phyloP scores from a whole-genome alignment of 2,797 vertebrate genomes.

The Acanthornis magna region DNA sequence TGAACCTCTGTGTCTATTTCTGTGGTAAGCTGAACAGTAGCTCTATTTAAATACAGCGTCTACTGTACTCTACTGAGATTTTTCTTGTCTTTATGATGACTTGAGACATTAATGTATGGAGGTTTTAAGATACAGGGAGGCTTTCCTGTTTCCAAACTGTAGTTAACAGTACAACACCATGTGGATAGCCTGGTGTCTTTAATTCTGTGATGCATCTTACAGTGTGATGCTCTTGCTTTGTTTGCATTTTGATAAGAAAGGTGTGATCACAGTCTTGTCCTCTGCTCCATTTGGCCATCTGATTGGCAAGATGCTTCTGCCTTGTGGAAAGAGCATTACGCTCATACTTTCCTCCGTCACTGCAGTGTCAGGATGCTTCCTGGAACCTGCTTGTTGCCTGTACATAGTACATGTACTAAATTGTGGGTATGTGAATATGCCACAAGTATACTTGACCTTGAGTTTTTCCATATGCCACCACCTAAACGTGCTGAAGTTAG shows the following conservation, averaged over 20 bases:
- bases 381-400: neutral
- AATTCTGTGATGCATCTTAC: neutral
- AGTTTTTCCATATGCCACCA: neutral
- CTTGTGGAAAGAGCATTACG: neutral
- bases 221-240: neutral
- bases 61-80: neutral
- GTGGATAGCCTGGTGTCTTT: neutral
- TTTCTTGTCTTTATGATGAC: neutral
- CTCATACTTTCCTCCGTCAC: neutral
- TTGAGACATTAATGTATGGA: neutral
- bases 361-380: neutral
- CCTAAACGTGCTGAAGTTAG: neutral
- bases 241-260: neutral
- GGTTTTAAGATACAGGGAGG: neutral
- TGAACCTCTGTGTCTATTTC: neutral
- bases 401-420: accelerated
- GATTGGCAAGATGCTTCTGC: neutral
- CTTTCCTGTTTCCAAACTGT: neutral
- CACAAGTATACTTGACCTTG: neutral
- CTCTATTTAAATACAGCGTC: neutral
- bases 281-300: neutral
- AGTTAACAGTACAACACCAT: neutral
- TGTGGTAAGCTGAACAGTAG: neutral
- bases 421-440: neutral
- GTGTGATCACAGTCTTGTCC: neutral